A percentile compares a stretch with the other conserved stretches of the same genome.
phyloP scores from a whole-genome alignment of 2,888 invertebrate genomes.

The Dioctria rufipes region DNA sequence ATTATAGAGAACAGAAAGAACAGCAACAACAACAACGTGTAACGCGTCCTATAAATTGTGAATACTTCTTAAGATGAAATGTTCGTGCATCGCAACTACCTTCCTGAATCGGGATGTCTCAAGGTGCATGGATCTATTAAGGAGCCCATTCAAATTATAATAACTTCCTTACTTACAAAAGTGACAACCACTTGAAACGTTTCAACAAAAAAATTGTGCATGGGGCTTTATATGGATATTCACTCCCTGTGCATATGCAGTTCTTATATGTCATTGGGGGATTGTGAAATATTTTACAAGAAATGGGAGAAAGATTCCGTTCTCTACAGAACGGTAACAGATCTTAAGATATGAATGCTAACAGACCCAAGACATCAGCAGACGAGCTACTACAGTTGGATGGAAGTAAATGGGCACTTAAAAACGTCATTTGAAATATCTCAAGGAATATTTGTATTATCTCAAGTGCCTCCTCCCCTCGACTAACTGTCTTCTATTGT shows the following conservation, averaged over 20 bases:
- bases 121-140: constrained; percentile 30
- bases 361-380: background rate
- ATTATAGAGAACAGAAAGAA: no score
- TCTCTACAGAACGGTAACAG: background rate
- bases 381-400: background rate
- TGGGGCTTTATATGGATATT: background rate
- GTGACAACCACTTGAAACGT: constrained; percentile 43
- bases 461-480: background rate
- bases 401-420: constrained; percentile 25
- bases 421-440: constrained; percentile 15
- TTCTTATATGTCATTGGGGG: constrained; percentile 19
- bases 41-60: constrained; percentile 3
- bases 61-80: constrained; percentile 22
- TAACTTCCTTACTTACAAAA: constrained; percentile 45
- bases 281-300: constrained; percentile 11
- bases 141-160: constrained; percentile 42
- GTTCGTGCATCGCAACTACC: constrained; percentile 15
- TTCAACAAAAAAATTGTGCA: constrained; percentile 29
- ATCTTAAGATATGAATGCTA: background rate
- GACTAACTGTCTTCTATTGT: background rate
- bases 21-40: no score
- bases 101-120: constrained; percentile 6
- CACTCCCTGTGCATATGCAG: constrained; percentile 25
- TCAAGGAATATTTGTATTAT: constrained; percentile 31
- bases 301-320: background rate